These are phyloP conservation scores for Bombus soroeensis DNA, from an alignment of 1,140 invertebrate genomes.

Conservation along the genomic window DNA sequence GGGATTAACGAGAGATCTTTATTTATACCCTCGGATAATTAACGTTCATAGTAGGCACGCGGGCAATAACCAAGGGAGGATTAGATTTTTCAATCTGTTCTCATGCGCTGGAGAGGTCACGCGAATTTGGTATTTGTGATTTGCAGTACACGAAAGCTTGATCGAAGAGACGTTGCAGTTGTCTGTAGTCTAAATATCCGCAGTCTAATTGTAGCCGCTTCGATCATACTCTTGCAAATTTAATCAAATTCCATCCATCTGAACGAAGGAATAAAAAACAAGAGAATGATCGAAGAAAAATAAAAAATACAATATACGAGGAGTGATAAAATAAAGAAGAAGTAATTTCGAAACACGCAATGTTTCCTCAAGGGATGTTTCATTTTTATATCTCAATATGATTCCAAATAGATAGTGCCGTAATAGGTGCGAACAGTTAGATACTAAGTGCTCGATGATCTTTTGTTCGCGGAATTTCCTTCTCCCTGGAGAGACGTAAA, in stretches of 20 bases:
- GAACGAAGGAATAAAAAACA: too few relatives aligned
- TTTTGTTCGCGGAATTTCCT: background rate
- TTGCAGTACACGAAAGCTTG: background rate
- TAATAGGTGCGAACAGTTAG: background rate
- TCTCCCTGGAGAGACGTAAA: conserved; percentile 37
- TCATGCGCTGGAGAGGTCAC: background rate
- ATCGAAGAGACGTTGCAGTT: background rate
- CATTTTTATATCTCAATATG: background rate
- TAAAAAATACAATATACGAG: background rate
- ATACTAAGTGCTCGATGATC: conserved; percentile 14
- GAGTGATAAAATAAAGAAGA: background rate
- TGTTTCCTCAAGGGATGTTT: background rate
- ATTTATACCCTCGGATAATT: background rate
- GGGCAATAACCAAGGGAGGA: background rate
- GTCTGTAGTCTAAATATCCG: too few relatives aligned
- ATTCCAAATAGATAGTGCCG: conserved; percentile 3
- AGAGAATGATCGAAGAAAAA: background rate
- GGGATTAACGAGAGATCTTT: background rate
- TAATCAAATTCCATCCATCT: too few relatives aligned
- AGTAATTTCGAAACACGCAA: background rate
- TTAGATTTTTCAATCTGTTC: background rate
- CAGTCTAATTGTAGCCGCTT: too few relatives aligned
- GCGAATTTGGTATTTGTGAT: background rate
- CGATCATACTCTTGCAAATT: too few relatives aligned
- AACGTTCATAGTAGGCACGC: too few relatives aligned